Evolutionary conservation across 2,888 invertebrate genomes (phyloP).

Genomic region (Drosophila mercatorum): DNA sequence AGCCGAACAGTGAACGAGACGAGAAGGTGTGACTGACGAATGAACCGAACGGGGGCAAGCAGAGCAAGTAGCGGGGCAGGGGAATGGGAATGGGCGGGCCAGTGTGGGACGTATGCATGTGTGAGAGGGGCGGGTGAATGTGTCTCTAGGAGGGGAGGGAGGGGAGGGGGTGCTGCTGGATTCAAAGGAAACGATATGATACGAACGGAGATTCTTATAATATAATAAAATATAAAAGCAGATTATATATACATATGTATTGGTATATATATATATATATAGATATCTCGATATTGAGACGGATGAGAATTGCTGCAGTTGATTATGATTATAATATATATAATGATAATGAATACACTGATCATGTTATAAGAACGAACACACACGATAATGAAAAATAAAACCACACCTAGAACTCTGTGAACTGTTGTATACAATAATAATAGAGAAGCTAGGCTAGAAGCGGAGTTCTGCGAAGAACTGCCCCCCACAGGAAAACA

Average conservation of each 20-base stretch:
- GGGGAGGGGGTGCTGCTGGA: not conserved
- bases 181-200: not conserved
- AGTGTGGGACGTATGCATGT: not conserved
- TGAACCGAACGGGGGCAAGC: not conserved
- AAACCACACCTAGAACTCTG: slow-evolving; percentile 9
- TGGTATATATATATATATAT: slow-evolving; percentile 12
- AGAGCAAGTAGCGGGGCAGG: not conserved
- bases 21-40: not conserved
- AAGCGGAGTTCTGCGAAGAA: not conserved
- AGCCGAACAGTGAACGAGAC: not conserved
- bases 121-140: not conserved
- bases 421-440: slow-evolving; percentile 8
- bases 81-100: not conserved
- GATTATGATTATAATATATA: slow-evolving; percentile 16
- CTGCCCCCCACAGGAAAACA: not conserved
- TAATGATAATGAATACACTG: not conserved
- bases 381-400: slow-evolving; percentile 3
- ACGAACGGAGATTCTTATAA: slow-evolving; percentile 4
- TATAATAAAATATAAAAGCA: slow-evolving; percentile 2
- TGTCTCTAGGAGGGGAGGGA: not conserved
- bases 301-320: slow-evolving; percentile 1
- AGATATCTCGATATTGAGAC: slow-evolving; percentile 20
- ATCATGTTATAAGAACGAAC: slow-evolving; percentile 19
- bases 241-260: slow-evolving; percentile 18
- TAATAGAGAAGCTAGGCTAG: not conserved